These are phyloP conservation scores for Scytalopus superciliaris DNA, from an alignment of 2,113 vertebrate species.

Conservation along the genomic window DNA sequence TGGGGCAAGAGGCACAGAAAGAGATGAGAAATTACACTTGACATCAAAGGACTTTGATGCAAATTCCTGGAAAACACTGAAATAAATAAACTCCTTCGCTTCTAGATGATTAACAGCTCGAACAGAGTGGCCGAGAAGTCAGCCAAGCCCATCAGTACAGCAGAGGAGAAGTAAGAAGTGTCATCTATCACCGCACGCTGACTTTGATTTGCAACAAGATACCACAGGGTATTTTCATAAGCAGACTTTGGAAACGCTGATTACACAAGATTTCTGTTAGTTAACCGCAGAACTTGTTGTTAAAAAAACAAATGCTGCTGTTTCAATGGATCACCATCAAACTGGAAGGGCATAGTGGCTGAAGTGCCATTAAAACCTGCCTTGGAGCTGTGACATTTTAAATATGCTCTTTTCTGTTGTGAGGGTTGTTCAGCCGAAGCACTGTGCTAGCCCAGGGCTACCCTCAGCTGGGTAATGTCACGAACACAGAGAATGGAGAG, in stretches of 20 bases:
- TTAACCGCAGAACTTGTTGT: neutral
- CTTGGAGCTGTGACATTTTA: neutral
- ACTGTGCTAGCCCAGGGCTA: neutral
- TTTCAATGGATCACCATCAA: neutral
- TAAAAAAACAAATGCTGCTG: neutral
- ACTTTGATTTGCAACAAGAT: slow-evolving; percentile 9
- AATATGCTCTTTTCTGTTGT: neutral
- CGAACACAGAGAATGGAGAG: neutral
- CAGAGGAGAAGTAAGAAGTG: neutral
- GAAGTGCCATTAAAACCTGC: neutral
- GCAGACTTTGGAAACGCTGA: slow-evolving; percentile 9
- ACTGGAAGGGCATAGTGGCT: neutral
- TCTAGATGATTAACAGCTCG: neutral
- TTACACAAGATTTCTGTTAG: slow-evolving; percentile 16
- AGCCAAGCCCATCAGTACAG: neutral
- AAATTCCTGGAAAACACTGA: neutral
- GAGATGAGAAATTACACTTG: neutral
- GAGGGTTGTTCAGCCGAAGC: neutral
- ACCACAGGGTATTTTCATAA: slow-evolving; percentile 21
- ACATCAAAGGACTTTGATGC: neutral
- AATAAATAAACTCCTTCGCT: neutral
- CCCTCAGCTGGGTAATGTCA: neutral
- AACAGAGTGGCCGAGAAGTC: neutral
- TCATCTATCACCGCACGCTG: neutral
- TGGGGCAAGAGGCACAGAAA: neutral